A percentile compares a stretch with the other conserved stretches of the same genome.
phyloP scores from a whole-genome alignment of 2,797 vertebrate species.

The Hydrocynus forskahlii region DNA sequence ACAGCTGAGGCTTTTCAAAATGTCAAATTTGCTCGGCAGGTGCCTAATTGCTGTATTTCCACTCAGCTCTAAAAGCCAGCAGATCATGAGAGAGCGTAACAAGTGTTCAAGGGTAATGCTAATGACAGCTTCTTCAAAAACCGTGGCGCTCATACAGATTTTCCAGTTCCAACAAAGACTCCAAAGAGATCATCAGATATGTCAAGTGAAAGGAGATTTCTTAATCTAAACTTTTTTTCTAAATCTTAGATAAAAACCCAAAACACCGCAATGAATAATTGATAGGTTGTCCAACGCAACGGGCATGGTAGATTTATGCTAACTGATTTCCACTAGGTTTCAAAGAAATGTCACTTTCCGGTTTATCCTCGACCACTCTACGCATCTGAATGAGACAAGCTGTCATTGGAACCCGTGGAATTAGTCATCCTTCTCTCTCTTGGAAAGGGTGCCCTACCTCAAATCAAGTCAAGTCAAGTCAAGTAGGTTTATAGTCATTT shows the following conservation, averaged over 20 bases:
- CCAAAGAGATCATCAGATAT: constrained; percentile 3
- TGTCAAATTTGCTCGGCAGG: constrained; percentile 61
- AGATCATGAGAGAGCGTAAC: constrained; percentile 35
- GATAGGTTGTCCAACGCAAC: neutral
- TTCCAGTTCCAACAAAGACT: neutral
- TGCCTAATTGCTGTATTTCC: constrained; percentile 54
- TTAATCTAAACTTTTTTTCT: neutral
- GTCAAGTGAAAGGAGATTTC: neutral
- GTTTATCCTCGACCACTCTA: neutral
- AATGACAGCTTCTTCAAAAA: constrained; percentile 35
- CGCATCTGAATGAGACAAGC: neutral
- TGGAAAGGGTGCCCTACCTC: neutral
- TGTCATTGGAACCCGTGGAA: neutral
- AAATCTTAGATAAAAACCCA: neutral
- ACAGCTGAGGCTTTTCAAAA: constrained; percentile 60
- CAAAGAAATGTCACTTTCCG: neutral
- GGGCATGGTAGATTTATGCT: neutral
- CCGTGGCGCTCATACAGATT: neutral
- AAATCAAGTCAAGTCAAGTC: too few species aligned
- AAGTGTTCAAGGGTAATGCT: constrained; percentile 3
- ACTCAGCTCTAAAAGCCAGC: constrained; percentile 41
- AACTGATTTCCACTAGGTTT: neutral
- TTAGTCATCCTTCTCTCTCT: too few species aligned
- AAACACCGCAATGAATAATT: neutral
- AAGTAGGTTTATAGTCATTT: too few species aligned